Evolutionary conservation across 2,113 vertebrate species (phyloP).

Genomic region (Nycticorax nycticorax): DNA sequence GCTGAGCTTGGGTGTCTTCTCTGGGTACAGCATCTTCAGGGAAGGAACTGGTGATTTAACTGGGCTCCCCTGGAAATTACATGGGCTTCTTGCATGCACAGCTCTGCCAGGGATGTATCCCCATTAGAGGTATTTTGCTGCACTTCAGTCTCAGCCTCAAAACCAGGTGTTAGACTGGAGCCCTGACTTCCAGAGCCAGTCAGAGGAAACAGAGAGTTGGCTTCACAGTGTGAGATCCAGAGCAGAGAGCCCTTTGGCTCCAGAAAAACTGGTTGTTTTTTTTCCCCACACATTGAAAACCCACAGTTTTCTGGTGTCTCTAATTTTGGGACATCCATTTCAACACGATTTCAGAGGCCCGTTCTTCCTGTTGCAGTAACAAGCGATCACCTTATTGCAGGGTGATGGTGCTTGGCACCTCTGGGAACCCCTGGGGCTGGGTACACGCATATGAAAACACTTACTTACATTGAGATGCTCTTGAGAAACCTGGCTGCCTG

Average conservation of each 20-base stretch:
- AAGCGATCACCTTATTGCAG: not conserved
- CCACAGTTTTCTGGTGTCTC: not conserved
- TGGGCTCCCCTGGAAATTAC: not conserved
- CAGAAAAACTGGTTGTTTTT: not conserved
- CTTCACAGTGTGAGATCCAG: not conserved
- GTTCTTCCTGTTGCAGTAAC: not conserved
- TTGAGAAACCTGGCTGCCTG: slow-evolving; percentile 11
- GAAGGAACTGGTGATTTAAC: not conserved
- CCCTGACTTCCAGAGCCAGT: not conserved
- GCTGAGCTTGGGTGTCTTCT: not conserved
- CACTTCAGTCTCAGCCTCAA: not conserved
- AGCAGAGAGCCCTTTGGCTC: not conserved
- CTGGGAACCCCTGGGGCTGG: not conserved
- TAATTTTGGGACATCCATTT: not conserved
- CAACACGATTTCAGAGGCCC: not conserved
- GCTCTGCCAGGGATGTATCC: not conserved
- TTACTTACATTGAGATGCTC: not conserved
- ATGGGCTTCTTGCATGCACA: not conserved
- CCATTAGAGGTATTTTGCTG: not conserved
- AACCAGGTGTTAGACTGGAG: not conserved
- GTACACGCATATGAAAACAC: not conserved
- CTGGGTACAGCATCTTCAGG: not conserved
- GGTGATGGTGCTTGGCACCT: not conserved
- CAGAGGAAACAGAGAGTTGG: not conserved
- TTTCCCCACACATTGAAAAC: not conserved